phyloP scores from a whole-genome alignment of 2,888 invertebrate genomes.

The Endotricha flammealis region DNA sequence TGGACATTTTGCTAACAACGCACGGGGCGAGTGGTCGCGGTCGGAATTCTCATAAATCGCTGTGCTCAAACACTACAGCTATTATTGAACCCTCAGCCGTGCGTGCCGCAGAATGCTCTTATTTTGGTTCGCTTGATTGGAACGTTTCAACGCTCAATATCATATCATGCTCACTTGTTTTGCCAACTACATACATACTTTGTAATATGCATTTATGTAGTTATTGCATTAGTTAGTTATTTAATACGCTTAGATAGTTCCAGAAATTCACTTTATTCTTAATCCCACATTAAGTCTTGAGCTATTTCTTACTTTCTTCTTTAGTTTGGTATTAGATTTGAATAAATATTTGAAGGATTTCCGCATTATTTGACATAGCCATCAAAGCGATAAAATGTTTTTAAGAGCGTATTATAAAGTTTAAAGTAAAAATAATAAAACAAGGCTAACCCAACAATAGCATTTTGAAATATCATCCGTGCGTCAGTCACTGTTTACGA shows the following conservation, averaged over 20 bases:
- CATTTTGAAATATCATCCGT: slow-evolving; percentile 17
- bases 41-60: slow-evolving; percentile 31
- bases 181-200: too few relatives aligned
- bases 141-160: slow-evolving; percentile 4
- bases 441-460: slow-evolving; percentile 10
- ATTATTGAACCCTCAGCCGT: slow-evolving; percentile 49
- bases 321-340: too few relatives aligned
- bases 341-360: too few relatives aligned
- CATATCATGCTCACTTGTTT: background rate
- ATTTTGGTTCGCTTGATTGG: slow-evolving; percentile 25
- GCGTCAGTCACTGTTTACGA: slow-evolving; percentile 27
- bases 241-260: too few relatives aligned
- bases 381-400: too few relatives aligned
- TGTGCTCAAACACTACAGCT: slow-evolving; percentile 42
- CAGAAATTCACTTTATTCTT: too few relatives aligned
- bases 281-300: too few relatives aligned
- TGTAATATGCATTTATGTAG: too few relatives aligned
- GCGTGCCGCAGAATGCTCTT: slow-evolving; percentile 34
- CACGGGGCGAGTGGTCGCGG: slow-evolving; percentile 16
- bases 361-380: too few relatives aligned
- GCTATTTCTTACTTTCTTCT: too few relatives aligned
- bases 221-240: too few relatives aligned
- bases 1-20: slow-evolving; percentile 25
- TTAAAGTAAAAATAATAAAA: background rate
- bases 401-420: too few relatives aligned